Evolutionary conservation across 2,797 vertebrate species (phyloP).

Genomic region (Rhinogobio ventralis): DNA sequence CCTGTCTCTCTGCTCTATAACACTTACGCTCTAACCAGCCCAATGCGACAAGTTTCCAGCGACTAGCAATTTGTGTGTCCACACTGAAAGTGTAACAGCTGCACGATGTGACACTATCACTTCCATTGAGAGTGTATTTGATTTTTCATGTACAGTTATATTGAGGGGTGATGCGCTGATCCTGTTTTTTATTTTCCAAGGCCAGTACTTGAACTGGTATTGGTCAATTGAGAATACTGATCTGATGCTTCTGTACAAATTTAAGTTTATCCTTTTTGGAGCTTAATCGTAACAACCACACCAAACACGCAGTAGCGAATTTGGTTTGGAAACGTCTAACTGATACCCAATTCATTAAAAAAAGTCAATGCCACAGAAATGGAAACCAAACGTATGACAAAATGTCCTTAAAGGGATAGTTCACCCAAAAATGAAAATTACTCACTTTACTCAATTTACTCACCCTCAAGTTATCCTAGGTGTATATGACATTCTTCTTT

Average conservation of each 20-base stretch:
- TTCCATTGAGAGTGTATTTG: background rate
- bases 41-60: slow-evolving; percentile 12
- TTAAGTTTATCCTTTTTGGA: background rate
- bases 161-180: background rate
- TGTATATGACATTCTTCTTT: no score
- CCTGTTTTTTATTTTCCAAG: background rate
- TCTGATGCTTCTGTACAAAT: background rate
- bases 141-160: background rate
- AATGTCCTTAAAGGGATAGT: background rate
- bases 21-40: slow-evolving; percentile 1
- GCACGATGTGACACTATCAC: background rate
- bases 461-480: no score
- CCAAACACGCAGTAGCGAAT: background rate
- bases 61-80: slow-evolving; percentile 1
- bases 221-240: background rate
- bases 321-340: background rate
- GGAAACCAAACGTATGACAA: no score
- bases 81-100: background rate
- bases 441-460: no score
- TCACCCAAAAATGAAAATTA: no score
- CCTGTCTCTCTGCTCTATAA: background rate
- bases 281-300: background rate
- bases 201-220: background rate
- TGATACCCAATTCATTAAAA: background rate
- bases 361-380: background rate